A percentile compares a stretch with the other conserved stretches of the same genome.
Evolutionary conservation across 2,797 vertebrate species (phyloP).

Genomic region (Aldrovandia affinis): DNA sequence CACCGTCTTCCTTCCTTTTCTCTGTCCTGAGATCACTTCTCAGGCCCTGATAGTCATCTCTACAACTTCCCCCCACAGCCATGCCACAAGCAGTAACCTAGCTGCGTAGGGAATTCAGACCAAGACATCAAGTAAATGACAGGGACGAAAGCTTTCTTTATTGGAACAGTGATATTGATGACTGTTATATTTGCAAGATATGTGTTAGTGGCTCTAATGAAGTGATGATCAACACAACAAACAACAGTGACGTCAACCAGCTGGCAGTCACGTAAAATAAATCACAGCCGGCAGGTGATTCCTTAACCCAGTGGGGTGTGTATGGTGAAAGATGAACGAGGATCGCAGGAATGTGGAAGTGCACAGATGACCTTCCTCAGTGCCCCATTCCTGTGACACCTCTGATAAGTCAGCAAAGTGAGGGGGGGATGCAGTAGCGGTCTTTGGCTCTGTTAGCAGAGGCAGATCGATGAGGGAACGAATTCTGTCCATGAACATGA

Average conservation of each 20-base stretch:
- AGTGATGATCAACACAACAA: neutral
- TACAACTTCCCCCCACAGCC: neutral
- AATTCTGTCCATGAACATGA: slow-evolving; percentile 43
- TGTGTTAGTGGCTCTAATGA: neutral
- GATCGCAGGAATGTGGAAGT: slow-evolving; percentile 43
- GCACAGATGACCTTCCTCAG: slow-evolving; percentile 64
- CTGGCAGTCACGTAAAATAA: neutral
- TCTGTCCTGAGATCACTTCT: too few relatives aligned
- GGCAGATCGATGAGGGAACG: slow-evolving; percentile 45
- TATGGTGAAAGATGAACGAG: slow-evolving; percentile 20
- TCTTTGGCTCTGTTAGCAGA: slow-evolving; percentile 34
- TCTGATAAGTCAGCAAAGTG: slow-evolving; percentile 34
- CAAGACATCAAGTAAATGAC: neutral
- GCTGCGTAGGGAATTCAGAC: neutral
- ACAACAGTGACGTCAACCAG: neutral
- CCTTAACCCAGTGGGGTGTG: slow-evolving; percentile 38
- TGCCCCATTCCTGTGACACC: slow-evolving; percentile 53
- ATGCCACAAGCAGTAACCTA: neutral
- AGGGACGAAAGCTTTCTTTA: neutral
- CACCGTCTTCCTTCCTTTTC: too few relatives aligned
- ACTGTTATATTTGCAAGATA: neutral
- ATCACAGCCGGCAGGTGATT: neutral
- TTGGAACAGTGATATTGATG: neutral
- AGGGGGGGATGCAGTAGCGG: neutral
- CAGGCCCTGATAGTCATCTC: neutral